Conservation (phyloP, 2,888 invertebrate species). For the Pseudococcus viburni region DNA sequence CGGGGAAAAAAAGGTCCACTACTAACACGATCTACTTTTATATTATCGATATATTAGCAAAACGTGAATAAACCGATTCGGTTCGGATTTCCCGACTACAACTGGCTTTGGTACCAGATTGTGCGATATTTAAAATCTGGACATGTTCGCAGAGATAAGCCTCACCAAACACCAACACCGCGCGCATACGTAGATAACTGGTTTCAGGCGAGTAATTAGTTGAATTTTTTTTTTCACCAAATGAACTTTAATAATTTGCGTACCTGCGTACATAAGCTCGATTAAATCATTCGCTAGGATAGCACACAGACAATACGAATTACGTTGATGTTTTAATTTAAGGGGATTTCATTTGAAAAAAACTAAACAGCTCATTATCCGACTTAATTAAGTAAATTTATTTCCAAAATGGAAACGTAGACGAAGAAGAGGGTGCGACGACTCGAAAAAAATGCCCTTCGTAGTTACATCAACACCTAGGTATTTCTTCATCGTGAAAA, state of each 20-base stretch:
- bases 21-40: slow-evolving; percentile 50
- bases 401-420: background rate
- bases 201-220: slow-evolving; percentile 30
- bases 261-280: background rate
- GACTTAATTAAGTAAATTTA: background rate
- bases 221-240: background rate
- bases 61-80: slow-evolving; percentile 21
- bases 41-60: background rate
- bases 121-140: slow-evolving; percentile 56
- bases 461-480: background rate
- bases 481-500: background rate
- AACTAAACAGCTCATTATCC: background rate
- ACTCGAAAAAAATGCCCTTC: background rate
- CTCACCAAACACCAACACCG: slow-evolving; percentile 16
- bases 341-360: background rate
- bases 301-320: background rate
- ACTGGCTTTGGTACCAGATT: slow-evolving; percentile 32
- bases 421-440: background rate
- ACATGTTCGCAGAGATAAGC: slow-evolving; percentile 26
- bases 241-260: slow-evolving; percentile 5
- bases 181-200: slow-evolving; percentile 18
- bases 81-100: slow-evolving; percentile 34
- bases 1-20: background rate
- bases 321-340: background rate
- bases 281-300: background rate